Percentiles rank a stretch among this genome's conserved stretches.
Conservation (phyloP, 2,888 invertebrate genomes). For the Bellardia bayeri region DNA sequence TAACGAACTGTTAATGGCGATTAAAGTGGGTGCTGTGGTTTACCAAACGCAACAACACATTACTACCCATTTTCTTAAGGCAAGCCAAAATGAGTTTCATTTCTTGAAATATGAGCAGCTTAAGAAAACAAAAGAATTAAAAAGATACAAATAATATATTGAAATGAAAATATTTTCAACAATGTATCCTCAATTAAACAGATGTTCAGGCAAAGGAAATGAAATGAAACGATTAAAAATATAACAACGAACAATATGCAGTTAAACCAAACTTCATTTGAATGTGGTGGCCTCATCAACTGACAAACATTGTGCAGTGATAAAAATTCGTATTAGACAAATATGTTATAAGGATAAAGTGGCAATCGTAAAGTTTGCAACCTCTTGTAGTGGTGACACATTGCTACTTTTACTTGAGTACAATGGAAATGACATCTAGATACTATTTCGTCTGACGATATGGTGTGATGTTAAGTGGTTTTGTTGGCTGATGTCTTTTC, state of each 20-base stretch:
- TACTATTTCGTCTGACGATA: conserved; percentile 24
- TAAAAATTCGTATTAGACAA: conserved; percentile 22
- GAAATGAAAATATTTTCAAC: not conserved
- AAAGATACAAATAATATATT: conserved; percentile 31
- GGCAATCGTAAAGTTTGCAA: conserved; percentile 43
- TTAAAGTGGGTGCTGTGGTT: conserved; percentile 20
- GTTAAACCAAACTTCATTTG: conserved; percentile 8
- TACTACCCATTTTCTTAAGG: conserved; percentile 14
- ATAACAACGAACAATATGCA: not conserved
- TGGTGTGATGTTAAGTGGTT: conserved; percentile 62
- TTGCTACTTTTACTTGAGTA: not conserved
- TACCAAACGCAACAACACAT: not conserved
- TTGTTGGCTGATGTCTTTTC: conserved; percentile 23
- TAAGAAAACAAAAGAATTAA: conserved; percentile 43
- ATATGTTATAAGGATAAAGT: conserved; percentile 54
- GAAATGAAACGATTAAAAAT: not conserved
- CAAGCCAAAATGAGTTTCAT: conserved; percentile 4
- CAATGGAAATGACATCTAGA: not conserved
- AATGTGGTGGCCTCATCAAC: not conserved
- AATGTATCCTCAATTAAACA: conserved; percentile 12
- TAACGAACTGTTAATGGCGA: conserved; percentile 52
- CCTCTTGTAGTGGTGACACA: not conserved
- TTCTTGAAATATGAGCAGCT: conserved; percentile 7
- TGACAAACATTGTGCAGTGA: conserved; percentile 5
- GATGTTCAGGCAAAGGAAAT: conserved; percentile 26